These are phyloP conservation scores for Chymomyza caudatula DNA, from an alignment of 2,888 invertebrate species.

Conservation along the genomic window DNA sequence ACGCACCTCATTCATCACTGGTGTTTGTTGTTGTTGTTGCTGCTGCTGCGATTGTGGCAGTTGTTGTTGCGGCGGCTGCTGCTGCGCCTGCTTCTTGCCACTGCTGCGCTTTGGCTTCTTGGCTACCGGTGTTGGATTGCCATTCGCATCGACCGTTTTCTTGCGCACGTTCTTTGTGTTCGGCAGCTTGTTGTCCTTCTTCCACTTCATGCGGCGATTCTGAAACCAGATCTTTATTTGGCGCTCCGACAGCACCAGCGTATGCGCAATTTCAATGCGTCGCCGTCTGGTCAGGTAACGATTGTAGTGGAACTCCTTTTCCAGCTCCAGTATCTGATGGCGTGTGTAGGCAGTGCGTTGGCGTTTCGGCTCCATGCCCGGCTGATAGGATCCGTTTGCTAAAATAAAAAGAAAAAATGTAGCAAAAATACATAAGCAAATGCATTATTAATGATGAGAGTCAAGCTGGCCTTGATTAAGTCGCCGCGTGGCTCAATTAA, in stretches of 20 bases:
- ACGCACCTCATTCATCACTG: constrained; percentile 78
- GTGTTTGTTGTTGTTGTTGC: constrained; percentile 52
- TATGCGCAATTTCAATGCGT: constrained; percentile 98
- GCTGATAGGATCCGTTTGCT: constrained; percentile 93
- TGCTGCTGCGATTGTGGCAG: constrained; percentile 52
- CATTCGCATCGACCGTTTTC: constrained; percentile 80
- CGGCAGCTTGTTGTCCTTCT: constrained; percentile 83
- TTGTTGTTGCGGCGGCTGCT: constrained; percentile 54
- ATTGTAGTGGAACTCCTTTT: constrained; percentile 99
- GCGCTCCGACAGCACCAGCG: constrained; percentile 93
- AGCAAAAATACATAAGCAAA: constrained; percentile 14
- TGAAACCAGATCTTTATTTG: constrained; percentile 95
- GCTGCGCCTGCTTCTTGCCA: constrained; percentile 72
- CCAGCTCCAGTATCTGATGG: constrained; percentile 97
- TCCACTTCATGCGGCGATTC: constrained; percentile 91
- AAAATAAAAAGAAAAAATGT: constrained; percentile 77
- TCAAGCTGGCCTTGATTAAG: constrained; percentile 39
- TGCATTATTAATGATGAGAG: constrained; percentile 37
- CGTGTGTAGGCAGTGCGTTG: constrained; percentile 98
- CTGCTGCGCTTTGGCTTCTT: constrained; percentile 76
- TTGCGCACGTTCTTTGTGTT: constrained; percentile 83
- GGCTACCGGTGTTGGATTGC: constrained; percentile 76
- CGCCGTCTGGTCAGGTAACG: constrained; percentile 95
- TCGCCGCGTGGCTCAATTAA: constrained; percentile 60
- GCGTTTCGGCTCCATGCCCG: constrained; percentile 96